Percentiles rank a stretch among this genome's conserved stretches.
phyloP scores from a whole-genome alignment of 2,797 vertebrate species.

The Serranus cabrilla region DNA sequence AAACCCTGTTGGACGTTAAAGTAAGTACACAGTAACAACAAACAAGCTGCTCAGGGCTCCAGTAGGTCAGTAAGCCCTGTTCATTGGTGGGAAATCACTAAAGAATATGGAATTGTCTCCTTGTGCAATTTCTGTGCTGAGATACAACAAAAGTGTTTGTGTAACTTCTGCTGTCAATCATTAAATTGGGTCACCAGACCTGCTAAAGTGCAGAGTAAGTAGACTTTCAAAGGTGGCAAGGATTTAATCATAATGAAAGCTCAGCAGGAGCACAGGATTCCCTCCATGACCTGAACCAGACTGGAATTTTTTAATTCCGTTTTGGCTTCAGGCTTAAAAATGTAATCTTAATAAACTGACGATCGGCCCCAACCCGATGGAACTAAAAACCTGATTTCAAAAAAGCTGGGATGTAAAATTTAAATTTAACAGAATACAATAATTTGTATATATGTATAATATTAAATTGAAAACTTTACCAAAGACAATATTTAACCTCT shows the following conservation, averaged over 20 bases:
- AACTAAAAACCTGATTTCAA: not conserved
- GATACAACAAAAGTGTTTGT: not conserved
- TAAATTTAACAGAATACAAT: too few relatives aligned
- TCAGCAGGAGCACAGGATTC: constrained; percentile 15
- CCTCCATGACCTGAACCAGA: not conserved
- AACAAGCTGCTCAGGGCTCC: constrained; percentile 22
- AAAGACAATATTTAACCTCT: too few relatives aligned
- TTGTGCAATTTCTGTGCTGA: not conserved
- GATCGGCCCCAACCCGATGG: too few relatives aligned
- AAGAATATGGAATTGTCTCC: not conserved
- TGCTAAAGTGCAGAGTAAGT: constrained; percentile 15
- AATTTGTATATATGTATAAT: too few relatives aligned
- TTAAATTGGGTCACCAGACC: constrained; percentile 20
- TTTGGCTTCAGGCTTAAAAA: not conserved
- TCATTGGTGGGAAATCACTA: constrained; percentile 5
- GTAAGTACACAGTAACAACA: constrained; percentile 8
- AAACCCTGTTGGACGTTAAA: constrained; percentile 1
- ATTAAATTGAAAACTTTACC: too few relatives aligned
- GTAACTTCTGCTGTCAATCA: not conserved
- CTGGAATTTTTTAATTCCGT: not conserved
- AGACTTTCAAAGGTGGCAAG: constrained; percentile 15
- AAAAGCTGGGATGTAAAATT: too few relatives aligned
- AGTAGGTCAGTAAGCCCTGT: not conserved
- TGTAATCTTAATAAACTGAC: too few relatives aligned
- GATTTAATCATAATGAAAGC: constrained; percentile 28